These are phyloP conservation scores for Indri indri DNA, from an alignment of 2,113 vertebrate genomes.

Conservation along the genomic window DNA sequence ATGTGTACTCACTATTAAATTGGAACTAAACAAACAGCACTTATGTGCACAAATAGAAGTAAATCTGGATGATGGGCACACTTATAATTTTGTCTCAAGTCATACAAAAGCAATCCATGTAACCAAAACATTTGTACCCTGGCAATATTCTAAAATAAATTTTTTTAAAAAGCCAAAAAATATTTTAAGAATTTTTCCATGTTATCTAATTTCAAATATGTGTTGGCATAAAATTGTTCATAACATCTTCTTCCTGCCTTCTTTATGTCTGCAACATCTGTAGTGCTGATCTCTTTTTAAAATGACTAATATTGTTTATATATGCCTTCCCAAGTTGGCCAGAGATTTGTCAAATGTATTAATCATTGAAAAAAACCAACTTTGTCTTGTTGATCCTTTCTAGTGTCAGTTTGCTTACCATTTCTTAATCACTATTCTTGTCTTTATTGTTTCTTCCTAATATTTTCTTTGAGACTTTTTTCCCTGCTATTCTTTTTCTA, in stretches of 20 bases:
- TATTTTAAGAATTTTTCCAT: not conserved
- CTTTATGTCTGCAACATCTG: not conserved
- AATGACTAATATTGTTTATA: not conserved
- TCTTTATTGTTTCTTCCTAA: not conserved
- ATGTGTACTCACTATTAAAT: no score
- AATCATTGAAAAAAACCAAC: not conserved
- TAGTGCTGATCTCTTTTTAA: not conserved
- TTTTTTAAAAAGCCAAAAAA: no score
- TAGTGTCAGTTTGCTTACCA: not conserved
- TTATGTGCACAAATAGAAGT: no score
- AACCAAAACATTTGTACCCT: no score
- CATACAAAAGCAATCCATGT: no score
- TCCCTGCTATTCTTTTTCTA: not conserved
- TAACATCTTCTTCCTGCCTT: not conserved
- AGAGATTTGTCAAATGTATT: not conserved
- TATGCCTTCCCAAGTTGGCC: not conserved
- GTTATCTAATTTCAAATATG: not conserved
- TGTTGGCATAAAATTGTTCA: not conserved
- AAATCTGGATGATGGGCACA: no score
- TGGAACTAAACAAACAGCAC: no score
- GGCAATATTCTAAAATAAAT: no score
- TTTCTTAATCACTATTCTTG: not conserved
- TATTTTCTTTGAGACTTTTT: not conserved
- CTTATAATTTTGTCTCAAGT: no score
- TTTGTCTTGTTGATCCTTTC: not conserved